Base-by-base conservation (phyloP, 2,113 vertebrate genomes). In the Piliocolobus tephrosceles region DNA sequence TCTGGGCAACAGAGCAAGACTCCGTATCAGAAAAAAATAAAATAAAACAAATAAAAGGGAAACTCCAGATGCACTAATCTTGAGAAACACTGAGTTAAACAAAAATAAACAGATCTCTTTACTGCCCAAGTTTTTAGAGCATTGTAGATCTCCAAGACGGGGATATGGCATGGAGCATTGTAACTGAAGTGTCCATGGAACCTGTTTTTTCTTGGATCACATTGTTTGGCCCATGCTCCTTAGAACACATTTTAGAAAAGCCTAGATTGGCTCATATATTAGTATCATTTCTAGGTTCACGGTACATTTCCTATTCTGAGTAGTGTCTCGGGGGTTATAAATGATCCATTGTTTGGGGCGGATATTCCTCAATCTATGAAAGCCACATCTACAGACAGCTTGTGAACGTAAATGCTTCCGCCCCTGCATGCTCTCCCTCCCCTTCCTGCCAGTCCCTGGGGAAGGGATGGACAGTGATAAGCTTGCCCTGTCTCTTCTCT, bases 171-270 rank as follows among this genome's bases (percentile, higher is more conserved):
- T 10, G 17, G 68, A 61, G 68, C 23, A 30, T 9, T 1, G 4
- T 32, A 16, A 4, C 16, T 6, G 22, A 4, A 17, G 17, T 0
- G 6, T 64, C 38, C 22, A 0, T n/a, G 5, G 10, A 61, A 9
- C 30, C 43, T 52, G 35, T 11, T 50, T 2, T 25, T 35, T 70
- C 43, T 55, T 4, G 5, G 23, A 2, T 43, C 32, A 27, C 7
- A 27, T 40, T 75, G 30, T 27, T 14, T 40, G 38, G 6, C 43
- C 73, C 27, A 6, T 20, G 18, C 40, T 50, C 23, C 55, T 58
- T 11, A 45, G 64, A 68, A 50, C 0, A 8, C 14, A 20, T 82
- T 43, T 78, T 27, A 79, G 72, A 20, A 55, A 35, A n/a, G 30
- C 5, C 4, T 23, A n/a, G n/a, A 10, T 45, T 1, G 13, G 40